These are phyloP conservation scores for Pomatostomus ruficeps DNA, from an alignment of 2,113 vertebrate genomes.

Conservation along the genomic window DNA sequence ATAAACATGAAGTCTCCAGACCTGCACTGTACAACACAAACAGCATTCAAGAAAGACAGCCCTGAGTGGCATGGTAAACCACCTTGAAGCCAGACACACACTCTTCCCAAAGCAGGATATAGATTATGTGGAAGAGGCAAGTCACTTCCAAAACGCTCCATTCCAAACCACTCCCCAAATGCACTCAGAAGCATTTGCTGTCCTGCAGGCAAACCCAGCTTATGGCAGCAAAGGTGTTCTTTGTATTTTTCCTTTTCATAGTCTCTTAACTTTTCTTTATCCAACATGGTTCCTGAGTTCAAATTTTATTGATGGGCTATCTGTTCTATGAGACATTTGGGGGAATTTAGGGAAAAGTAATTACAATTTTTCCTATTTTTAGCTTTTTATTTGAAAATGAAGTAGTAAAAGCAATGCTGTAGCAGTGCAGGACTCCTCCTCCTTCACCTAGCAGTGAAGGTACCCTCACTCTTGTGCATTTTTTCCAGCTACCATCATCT, in stretches of 20 bases:
- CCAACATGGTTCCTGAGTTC: background rate
- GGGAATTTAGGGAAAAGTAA: background rate
- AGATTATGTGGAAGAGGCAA: background rate
- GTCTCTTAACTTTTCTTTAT: background rate
- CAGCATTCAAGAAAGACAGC: background rate
- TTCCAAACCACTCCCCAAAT: background rate
- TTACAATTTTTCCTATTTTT: background rate
- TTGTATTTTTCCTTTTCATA: background rate
- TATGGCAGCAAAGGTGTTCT: background rate
- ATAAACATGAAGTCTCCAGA: background rate
- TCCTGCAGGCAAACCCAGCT: background rate
- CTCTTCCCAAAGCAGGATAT: background rate
- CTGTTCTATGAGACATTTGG: background rate
- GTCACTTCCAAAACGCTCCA: background rate
- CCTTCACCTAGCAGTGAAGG: no score
- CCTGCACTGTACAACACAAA: background rate
- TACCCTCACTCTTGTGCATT: background rate
- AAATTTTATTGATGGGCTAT: background rate
- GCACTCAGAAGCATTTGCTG: background rate
- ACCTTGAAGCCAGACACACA: background rate
- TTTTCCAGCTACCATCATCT: background rate
- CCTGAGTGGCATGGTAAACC: background rate
- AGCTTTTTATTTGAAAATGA: background rate
- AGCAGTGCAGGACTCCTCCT: background rate
- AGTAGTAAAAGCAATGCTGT: background rate